Conservation (phyloP, 2,888 invertebrate genomes). For the Physocephala rufipes region DNA sequence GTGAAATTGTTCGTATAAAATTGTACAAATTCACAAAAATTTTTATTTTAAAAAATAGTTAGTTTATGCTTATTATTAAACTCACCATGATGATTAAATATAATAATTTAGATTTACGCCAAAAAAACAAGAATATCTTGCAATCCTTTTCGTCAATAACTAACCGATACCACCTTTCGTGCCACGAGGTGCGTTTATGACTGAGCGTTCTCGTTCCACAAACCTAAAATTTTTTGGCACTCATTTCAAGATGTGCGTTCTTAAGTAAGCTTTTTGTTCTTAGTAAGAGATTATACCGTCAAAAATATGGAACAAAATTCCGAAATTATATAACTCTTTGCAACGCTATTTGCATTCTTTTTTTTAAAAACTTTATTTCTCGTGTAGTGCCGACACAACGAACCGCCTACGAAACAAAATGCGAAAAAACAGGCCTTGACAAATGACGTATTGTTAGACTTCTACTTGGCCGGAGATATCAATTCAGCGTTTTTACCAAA, state of each 20-base stretch:
- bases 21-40: background rate
- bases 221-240: background rate
- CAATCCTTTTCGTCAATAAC: background rate
- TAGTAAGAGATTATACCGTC: no score
- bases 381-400: background rate
- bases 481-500: background rate
- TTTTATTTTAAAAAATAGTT: background rate
- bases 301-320: background rate
- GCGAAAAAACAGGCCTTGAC: background rate
- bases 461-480: background rate
- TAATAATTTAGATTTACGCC: constrained; percentile 11
- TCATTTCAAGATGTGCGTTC: background rate
- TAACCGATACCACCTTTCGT: background rate
- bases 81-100: constrained; percentile 20
- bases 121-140: constrained; percentile 4
- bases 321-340: background rate
- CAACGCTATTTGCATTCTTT: background rate
- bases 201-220: background rate
- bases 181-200: constrained; percentile 9
- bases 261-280: constrained; percentile 10
- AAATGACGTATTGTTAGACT: background rate
- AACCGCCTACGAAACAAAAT: background rate
- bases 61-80: background rate
- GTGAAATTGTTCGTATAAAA: background rate
- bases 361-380: background rate